Percentiles rank a stretch among this genome's conserved stretches.
phyloP scores from a whole-genome alignment of 2,888 invertebrate genomes.

The Cephus nigrinus region DNA sequence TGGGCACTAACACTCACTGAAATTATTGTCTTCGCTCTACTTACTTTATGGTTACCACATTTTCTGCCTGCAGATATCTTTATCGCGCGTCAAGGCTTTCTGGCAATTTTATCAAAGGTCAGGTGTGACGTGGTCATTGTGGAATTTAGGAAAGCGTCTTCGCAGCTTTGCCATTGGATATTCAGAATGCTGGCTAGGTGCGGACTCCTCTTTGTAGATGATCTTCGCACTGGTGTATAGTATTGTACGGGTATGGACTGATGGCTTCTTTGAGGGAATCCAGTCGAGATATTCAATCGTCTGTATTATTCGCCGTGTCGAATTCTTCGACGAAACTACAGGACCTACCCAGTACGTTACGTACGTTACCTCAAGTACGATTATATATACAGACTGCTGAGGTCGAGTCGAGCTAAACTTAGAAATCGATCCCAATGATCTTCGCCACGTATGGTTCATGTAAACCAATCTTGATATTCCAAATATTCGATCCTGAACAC shows the following conservation, averaged over 20 bases:
- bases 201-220: neutral
- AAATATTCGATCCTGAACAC: neutral
- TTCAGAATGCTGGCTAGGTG: neutral
- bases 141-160: neutral
- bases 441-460: neutral
- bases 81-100: neutral
- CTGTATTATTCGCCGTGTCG: no score
- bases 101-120: neutral
- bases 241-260: neutral
- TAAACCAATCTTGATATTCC: neutral
- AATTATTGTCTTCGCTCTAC: neutral
- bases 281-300: no score
- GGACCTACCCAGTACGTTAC: neutral
- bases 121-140: neutral
- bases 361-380: neutral
- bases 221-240: neutral
- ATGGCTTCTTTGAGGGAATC: no score
- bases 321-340: neutral
- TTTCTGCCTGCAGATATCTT: neutral
- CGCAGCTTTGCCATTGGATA: neutral
- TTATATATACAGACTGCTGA: neutral
- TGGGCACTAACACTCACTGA: fast-evolving
- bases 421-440: neutral
- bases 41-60: neutral
- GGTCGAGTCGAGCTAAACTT: neutral